phyloP scores from a whole-genome alignment of 2,888 invertebrate species.

The Sacculina carcini region DNA sequence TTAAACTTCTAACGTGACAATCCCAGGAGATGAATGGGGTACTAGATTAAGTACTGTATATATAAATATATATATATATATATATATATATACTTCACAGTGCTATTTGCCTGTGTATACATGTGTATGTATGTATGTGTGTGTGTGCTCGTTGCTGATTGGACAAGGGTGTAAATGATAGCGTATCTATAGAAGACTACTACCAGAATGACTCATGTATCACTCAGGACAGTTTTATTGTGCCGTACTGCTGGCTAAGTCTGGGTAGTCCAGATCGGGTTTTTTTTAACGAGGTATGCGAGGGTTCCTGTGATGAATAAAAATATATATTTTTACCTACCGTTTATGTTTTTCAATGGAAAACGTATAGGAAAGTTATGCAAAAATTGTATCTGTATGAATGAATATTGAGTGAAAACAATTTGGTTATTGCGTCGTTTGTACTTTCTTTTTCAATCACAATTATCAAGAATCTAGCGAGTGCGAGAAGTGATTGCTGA shows the following conservation, averaged over 20 bases:
- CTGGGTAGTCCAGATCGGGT: neutral
- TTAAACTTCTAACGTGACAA: no score
- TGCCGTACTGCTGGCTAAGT: neutral
- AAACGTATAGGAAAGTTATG: neutral
- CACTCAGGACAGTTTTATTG: neutral
- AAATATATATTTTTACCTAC: neutral
- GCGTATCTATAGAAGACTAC: neutral
- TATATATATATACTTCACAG: neutral
- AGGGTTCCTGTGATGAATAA: neutral
- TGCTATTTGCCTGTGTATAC: neutral
- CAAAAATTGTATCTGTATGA: neutral
- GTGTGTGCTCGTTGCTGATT: neutral
- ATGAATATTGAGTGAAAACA: no score
- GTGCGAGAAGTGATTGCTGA: no score
- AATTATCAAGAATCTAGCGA: no score
- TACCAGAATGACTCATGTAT: neutral
- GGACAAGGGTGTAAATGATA: neutral
- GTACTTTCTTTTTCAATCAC: no score
- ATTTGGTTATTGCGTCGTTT: no score
- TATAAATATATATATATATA: slow-evolving; percentile 3
- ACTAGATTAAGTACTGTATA: no score
- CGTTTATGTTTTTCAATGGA: neutral
- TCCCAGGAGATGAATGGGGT: no score
- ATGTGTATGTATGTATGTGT: neutral
- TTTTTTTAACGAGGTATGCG: no score